Base-by-base conservation (phyloP, 2,797 vertebrate species). In the Geotrypetes seraphini region DNA sequence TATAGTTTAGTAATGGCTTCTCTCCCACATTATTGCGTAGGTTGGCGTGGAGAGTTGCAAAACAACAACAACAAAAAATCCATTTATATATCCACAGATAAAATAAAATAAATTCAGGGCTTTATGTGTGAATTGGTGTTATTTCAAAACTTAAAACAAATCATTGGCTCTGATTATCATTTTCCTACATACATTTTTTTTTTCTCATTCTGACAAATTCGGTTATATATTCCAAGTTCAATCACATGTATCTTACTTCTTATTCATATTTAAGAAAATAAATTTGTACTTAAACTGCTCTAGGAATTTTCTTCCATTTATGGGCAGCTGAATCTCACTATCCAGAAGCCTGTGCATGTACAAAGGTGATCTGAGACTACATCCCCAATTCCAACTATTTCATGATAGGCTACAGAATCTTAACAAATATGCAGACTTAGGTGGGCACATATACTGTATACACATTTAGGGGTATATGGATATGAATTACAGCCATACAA, bases 1-100 rank as follows among this genome's bases (percentile, higher is more conserved):
- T 69, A 45, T 62, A 71, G 62, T 78, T 85, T 76, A 85, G 79
- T 86, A 81, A 87, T 84, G 85, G 89, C 88, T 88, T 64, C 70
- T 87, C 79, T 82, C 79, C 84, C 78, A 79, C 79, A 73, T 58
- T 67, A 81, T 66, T 43, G 45, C 47, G 39, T 52, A 39, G 53
- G 70, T 73, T 66, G 73, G 66, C 66, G 74, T 73, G 74, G 73
- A 59, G 77, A 80, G 70, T 12, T 53, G 68, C 55, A 48, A 41
- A 55, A 45, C 10, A 39, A 57, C 36, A 27, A 53, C 33, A 14
- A 25, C 8, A n/a, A n/a, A n/a, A 39, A 58, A 66, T 39, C 70
- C 65, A 38, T 57, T 27, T 58, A 58, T 50, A 43, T 67, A 60
- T 54, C n/a, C n/a, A n/a, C n/a, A n/a, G n/a, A n/a, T n/a, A 64